A percentile compares a stretch with the other conserved stretches of the same genome.
Conservation (phyloP, 2,113 vertebrate species). For the Ophthalmolycus amberensis region DNA sequence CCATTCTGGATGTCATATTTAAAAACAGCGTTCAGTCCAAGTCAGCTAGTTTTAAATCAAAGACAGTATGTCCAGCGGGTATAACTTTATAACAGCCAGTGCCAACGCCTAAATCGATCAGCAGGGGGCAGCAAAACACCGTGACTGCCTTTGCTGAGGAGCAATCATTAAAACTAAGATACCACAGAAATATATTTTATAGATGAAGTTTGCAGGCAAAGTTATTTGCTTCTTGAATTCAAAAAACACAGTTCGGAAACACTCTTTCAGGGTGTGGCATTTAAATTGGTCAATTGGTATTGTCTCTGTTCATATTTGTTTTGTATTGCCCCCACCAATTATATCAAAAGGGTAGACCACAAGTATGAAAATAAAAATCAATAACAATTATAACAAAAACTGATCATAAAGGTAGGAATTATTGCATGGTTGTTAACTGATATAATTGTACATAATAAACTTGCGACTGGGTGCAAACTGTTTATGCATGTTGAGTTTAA, state of each 20-base stretch:
- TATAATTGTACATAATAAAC: not conserved
- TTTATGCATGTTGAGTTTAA: not conserved
- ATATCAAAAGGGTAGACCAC: not conserved
- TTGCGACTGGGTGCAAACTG: not conserved
- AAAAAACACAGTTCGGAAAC: not conserved
- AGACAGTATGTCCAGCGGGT: not conserved
- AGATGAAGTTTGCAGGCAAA: not conserved
- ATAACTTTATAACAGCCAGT: not conserved
- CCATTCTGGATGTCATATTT: not conserved
- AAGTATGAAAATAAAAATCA: not conserved
- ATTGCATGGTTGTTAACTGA: not conserved
- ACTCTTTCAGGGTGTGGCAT: not conserved
- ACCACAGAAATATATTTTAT: not conserved
- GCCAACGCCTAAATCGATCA: not conserved
- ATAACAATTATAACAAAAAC: not conserved
- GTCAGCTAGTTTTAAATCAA: not conserved
- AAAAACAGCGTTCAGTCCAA: not conserved
- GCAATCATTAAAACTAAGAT: not conserved
- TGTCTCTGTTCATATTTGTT: not conserved
- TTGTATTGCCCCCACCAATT: not conserved
- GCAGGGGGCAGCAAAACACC: constrained; percentile 46
- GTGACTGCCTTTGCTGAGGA: not conserved
- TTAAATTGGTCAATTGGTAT: not conserved
- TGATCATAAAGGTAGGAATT: not conserved
- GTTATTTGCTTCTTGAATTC: not conserved